Base-by-base conservation (phyloP, 2,797 vertebrate species). In the Phrynocephalus guinanensis region DNA sequence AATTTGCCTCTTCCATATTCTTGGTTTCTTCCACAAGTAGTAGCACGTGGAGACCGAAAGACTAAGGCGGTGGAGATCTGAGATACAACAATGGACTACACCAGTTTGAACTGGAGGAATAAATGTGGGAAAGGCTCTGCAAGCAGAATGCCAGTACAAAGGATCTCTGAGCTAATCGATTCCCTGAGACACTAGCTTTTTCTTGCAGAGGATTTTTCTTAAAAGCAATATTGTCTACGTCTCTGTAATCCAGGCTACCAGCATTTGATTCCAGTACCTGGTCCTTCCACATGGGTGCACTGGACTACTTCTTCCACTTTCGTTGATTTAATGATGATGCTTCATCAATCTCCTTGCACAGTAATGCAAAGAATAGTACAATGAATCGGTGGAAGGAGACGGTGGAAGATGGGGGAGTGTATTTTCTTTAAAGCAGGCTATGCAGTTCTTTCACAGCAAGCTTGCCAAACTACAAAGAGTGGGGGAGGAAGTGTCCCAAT, bases 261-360 rank as follows among this genome's bases (percentile, higher is more conserved):
- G 13, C 26, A 30, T 18, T 7, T 18, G 38, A 28, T n/a, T 71
- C 67, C 11, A 56, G 0, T 11, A 26, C 50, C 20, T 18, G 24
- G 67, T 67, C 26, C 26, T 66, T 22, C 60, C 63, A 24, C 3
- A 77, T 68, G 24, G 11, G 52, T 10, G 48, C 33, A 22, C 86
- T 67, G 20, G 0, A 79, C 26, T 24, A 38, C 1, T 0, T 66
- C 66, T 79, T 38, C 22, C 73, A 28, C 72, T 48, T 6, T 70
- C 83, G 81, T 79, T 85, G 78, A 48, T 60, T 70, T 86, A 50
- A n/a, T 79, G 9, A 60, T 67, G 66, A 33, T 60, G 78, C 80
- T 84, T 2, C 33, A 30, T 2, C 52, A 88, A 38, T 70, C 38
- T 66, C 52, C 81, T 90, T 50, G 22, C 6, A 38, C 33, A 30